Base-by-base conservation (phyloP, 2,113 vertebrate species). In the Oryzias woworae region DNA sequence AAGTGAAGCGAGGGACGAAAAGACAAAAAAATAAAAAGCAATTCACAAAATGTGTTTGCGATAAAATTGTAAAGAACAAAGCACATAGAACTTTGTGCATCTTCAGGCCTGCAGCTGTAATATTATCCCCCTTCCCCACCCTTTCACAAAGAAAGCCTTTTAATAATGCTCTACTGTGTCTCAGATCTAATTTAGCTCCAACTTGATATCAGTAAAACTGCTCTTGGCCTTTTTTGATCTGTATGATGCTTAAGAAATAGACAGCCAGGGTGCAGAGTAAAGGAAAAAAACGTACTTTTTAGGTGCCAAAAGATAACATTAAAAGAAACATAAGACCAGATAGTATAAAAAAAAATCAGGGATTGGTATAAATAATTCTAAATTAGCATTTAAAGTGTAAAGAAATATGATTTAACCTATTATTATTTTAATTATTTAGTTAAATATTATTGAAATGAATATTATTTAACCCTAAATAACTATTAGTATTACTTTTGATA, bases 151-250 rank as follows among this genome's bases (percentile, higher is more conserved):
- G 5, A 45, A 26, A 69, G 4, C 14, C 22, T 20, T 26, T 46
- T 51, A 28, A 52, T n/a, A 45, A 31, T 23, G 20, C 22, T 18
- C 7, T 67, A 13, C 2, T 36, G 24, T 26, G 41, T 22, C 26
- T 28, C 15, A 59, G 55, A 72, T 47, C 45, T 14, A 44, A 54
- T 60, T 56, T 28, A 52, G n/a, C 7, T 52, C 28, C 46, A 22
- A 4, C 15, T 53, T 16, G 7, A 20, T 41, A 26, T 54, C 20
- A 15, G 7, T 36, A n/a, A 7, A 31, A 54, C 17, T n/a, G 28
- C 26, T 54, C 24, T 17, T 31, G 26, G 26, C 26, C 15, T 18
- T 36, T 5, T 57, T 46, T 44, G 14, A 57, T 14, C 47, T 36
- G 46, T 36, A 47, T 47, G 22, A 26, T 31, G 47, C 16, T 59